A percentile compares a stretch with the other conserved stretches of the same genome.
phyloP scores from a whole-genome alignment of 1,140 invertebrate species.

The Diorhabda carinulata region DNA sequence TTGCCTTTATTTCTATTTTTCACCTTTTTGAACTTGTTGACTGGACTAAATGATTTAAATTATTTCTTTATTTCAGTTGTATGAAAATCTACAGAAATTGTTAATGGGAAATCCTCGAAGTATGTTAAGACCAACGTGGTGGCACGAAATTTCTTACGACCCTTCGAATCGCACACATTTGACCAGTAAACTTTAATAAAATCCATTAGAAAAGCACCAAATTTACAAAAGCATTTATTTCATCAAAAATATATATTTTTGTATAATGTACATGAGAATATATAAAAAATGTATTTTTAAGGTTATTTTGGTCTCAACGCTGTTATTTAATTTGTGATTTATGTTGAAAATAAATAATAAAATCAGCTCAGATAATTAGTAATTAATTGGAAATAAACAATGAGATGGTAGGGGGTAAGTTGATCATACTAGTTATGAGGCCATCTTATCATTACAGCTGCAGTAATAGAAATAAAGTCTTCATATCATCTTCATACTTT shows the following conservation, averaged over 20 bases:
- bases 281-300: background rate
- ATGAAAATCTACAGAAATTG: slow-evolving; percentile 75
- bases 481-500: no score
- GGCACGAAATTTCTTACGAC: slow-evolving; percentile 63
- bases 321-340: no score
- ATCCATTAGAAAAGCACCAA: background rate
- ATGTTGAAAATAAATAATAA: no score
- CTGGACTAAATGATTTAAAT: slow-evolving; percentile 7
- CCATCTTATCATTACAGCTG: no score
- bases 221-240: slow-evolving; percentile 3
- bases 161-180: slow-evolving; percentile 34
- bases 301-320: no score
- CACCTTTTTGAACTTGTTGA: no score
- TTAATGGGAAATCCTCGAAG: slow-evolving; percentile 67
- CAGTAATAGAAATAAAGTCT: no score
- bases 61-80: slow-evolving; percentile 59
- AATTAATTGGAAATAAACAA: no score
- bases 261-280: background rate
- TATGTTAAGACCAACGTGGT: slow-evolving; percentile 73
- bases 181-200: slow-evolving; percentile 30
- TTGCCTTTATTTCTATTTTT: no score
- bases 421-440: no score
- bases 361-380: no score
- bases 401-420: no score
- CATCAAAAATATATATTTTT: background rate